Base-by-base conservation (phyloP, 2,888 invertebrate genomes). In the Cephus rjabovi region DNA sequence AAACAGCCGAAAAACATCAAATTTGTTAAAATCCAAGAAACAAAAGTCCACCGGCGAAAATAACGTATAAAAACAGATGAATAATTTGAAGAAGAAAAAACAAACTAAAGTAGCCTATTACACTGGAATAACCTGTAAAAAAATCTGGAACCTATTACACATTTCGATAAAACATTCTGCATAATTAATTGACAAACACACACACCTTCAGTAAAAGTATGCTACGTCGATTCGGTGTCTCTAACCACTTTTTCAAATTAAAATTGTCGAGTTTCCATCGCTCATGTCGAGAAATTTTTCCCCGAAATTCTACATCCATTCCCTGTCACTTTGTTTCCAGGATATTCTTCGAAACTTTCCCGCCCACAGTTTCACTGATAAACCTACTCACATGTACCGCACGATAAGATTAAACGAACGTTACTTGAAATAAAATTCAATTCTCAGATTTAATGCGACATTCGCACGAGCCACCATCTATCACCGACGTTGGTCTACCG, bases 1-100 rank as follows among this genome's bases (percentile, higher is more conserved):
- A 78, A 81, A 84, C 68, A 76, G 6, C 40, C 40, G 23, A 23
- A 56, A 56, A 56, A 23, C 40, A 23, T 56, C 0, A 23, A 9
- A 23, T 1, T 56, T 23, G 9, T 56, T 56, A 23, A 56, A 9
- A 56, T 56, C 9, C 2, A 9, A 23, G 12, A 40, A 40, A 56
- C 23, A 23, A 56, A 56, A 9, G 23, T 23, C 23, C 15, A 23
- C 23, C 23, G 23, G 1, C 23, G 23, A 56, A 15, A 4, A 23
- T 6, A 15, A 40, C 40, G 15, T 6, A 6, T 40, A 23, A 15
- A 15, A 1, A 56, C 40, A 23, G 2, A 9, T 6, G 23, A 56
- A 40, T 40, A 40, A 23, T 23, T 23, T 23, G 6, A 4, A 12
- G 2, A 23, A 40, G 4, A 12, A 4, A 15, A 40, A 40, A 40